Conservation (phyloP, 2,888 invertebrate genomes). For the Drosophila meridiana region DNA sequence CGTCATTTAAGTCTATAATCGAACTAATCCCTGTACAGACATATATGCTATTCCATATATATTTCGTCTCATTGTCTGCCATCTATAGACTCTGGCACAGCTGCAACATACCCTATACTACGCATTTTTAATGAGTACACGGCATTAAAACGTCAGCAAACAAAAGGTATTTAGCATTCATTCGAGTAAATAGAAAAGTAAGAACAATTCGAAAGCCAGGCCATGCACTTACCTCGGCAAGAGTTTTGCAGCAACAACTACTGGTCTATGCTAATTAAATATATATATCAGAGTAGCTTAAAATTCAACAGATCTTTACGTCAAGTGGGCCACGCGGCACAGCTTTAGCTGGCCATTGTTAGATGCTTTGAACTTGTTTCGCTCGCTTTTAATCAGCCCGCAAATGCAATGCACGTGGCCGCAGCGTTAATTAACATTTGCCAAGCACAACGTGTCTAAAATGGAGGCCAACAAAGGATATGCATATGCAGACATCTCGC, state of each 20-base stretch:
- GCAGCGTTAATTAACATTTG: slow-evolving; percentile 44
- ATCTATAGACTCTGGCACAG: not conserved
- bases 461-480: not conserved
- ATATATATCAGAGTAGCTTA: not conserved
- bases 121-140: not conserved
- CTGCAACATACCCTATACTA: not conserved
- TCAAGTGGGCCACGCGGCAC: not conserved
- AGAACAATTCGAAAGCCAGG: slow-evolving; percentile 17
- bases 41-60: too few species aligned
- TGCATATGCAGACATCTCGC: not conserved
- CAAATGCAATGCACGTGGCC: slow-evolving; percentile 35
- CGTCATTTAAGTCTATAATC: too few species aligned
- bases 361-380: slow-evolving; percentile 5
- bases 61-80: not conserved
- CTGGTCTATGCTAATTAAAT: not conserved
- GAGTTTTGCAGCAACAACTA: not conserved
- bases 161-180: slow-evolving; percentile 41
- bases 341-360: not conserved
- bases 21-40: too few species aligned
- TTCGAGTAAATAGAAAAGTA: slow-evolving; percentile 36
- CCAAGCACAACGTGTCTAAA: slow-evolving; percentile 10
- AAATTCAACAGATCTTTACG: not conserved
- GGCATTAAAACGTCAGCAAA: slow-evolving; percentile 9
- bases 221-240: not conserved
- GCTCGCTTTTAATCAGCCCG: slow-evolving; percentile 37